Evolutionary conservation across 2,797 vertebrate genomes (phyloP).

Genomic region (Eupleurogrammus muticus): DNA sequence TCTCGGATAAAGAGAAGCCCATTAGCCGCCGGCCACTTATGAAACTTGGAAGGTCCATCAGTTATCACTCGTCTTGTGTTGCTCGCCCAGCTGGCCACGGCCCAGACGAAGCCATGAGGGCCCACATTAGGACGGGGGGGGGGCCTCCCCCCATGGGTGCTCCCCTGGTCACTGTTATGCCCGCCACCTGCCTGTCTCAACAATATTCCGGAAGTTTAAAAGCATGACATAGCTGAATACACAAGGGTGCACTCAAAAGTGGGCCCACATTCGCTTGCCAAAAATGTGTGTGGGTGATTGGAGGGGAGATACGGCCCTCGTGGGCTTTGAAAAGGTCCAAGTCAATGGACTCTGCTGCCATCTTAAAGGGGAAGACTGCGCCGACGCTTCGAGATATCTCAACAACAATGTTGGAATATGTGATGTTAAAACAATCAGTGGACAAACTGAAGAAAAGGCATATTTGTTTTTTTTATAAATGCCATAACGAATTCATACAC

Average conservation of each 20-base stretch:
- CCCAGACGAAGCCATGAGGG: conserved; percentile 76
- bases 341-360: conserved; percentile 72
- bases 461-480: background rate
- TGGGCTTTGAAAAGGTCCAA: conserved; percentile 74
- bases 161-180: conserved; percentile 70
- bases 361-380: conserved; percentile 70
- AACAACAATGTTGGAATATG: background rate
- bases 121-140: conserved; percentile 52
- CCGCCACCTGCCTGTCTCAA: conserved; percentile 82
- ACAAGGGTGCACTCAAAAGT: conserved; percentile 78
- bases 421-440: background rate
- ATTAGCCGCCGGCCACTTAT: conserved; percentile 84
- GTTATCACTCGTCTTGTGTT: conserved; percentile 83
- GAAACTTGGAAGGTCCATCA: conserved; percentile 79
- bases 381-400: conserved; percentile 34
- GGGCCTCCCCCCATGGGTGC: conserved; percentile 56
- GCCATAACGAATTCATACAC: background rate
- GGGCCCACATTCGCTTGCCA: conserved; percentile 76
- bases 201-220: conserved; percentile 79
- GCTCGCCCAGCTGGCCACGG: conserved; percentile 74
- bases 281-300: conserved; percentile 81
- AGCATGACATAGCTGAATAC: conserved; percentile 81
- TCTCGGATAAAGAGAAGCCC: conserved; percentile 83
- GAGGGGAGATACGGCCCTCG: conserved; percentile 78
- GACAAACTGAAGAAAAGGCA: background rate